Conservation (phyloP, 2,113 vertebrate species). For the Oncorhynchus nerka region DNA sequence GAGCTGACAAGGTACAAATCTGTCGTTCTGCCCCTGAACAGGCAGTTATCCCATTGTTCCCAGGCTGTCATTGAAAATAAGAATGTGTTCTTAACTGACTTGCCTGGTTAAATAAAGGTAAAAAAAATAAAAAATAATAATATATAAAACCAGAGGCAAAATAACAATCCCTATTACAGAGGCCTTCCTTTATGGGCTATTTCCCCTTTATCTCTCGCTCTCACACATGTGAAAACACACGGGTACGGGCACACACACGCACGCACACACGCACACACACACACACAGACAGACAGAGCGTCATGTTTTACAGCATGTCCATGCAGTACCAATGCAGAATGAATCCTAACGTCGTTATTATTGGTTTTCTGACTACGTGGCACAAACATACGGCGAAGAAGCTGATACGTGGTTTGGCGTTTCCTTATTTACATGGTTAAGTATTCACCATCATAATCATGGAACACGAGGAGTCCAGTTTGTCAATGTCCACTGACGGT, state of each 20-base stretch:
- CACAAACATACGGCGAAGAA: slow-evolving; percentile 52
- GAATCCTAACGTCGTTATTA: slow-evolving; percentile 34
- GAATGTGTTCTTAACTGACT: too few relatives aligned
- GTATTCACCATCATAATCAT: background rate
- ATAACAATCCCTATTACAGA: slow-evolving; percentile 30
- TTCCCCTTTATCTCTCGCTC: background rate
- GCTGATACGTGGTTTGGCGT: slow-evolving; percentile 53
- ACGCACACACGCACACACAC: slow-evolving; percentile 2
- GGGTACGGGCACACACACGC: background rate
- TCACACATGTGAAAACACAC: slow-evolving; percentile 1
- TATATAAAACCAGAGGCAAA: slow-evolving; percentile 66
- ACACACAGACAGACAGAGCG: slow-evolving; percentile 38
- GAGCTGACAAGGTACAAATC: too few relatives aligned
- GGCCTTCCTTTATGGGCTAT: slow-evolving; percentile 18
- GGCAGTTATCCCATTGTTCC: too few relatives aligned
- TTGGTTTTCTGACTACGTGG: slow-evolving; percentile 39
- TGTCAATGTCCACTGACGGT: slow-evolving; percentile 7
- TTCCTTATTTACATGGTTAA: slow-evolving; percentile 49
- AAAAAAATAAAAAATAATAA: too few relatives aligned
- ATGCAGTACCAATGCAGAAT: slow-evolving; percentile 69
- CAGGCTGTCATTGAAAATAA: too few relatives aligned
- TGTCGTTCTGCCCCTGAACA: too few relatives aligned
- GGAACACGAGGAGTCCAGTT: background rate
- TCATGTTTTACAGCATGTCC: slow-evolving; percentile 53
- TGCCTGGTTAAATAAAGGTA: too few relatives aligned